phyloP scores from a whole-genome alignment of 1,140 invertebrate genomes.

The Aphidius gifuensis region DNA sequence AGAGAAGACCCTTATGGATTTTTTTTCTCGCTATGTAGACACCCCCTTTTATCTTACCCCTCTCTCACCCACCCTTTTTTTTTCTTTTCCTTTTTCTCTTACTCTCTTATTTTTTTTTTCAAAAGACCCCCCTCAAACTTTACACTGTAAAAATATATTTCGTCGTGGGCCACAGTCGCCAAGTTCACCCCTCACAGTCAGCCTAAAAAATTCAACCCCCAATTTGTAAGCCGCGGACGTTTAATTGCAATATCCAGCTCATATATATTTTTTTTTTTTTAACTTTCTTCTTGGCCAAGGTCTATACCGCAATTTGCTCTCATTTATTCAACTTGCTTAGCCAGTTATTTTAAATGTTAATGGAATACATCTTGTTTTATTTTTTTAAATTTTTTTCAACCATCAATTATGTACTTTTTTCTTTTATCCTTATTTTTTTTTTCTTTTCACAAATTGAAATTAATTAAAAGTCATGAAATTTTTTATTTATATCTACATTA shows the following conservation, averaged over 20 bases:
- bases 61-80: too few relatives aligned
- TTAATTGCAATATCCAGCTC: conserved; percentile 51
- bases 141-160: neutral
- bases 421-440: conserved; percentile 9
- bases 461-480: conserved; percentile 1
- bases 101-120: too few relatives aligned
- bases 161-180: conserved; percentile 14
- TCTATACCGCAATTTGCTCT: conserved; percentile 23
- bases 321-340: conserved; percentile 24
- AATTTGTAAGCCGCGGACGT: conserved; percentile 49
- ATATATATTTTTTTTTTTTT: conserved; percentile 38
- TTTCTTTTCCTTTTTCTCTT: too few relatives aligned
- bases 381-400: neutral
- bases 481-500: conserved; percentile 5
- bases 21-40: conserved; percentile 42
- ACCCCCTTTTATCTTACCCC: conserved; percentile 25
- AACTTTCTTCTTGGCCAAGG: neutral
- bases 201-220: conserved; percentile 49
- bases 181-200: conserved; percentile 28
- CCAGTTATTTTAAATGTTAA: conserved; percentile 20
- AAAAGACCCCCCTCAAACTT: conserved; percentile 16
- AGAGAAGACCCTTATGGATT: conserved; percentile 49
- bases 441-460: conserved; percentile 7
- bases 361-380: conserved; percentile 17
- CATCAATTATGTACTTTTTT: conserved; percentile 2